Evolutionary conservation across 53 echinoderm and acorn worm genomes (phyloP), one percentile per base, ranked within the genome.

Genomic region (Paelopatides confundens): DNA sequence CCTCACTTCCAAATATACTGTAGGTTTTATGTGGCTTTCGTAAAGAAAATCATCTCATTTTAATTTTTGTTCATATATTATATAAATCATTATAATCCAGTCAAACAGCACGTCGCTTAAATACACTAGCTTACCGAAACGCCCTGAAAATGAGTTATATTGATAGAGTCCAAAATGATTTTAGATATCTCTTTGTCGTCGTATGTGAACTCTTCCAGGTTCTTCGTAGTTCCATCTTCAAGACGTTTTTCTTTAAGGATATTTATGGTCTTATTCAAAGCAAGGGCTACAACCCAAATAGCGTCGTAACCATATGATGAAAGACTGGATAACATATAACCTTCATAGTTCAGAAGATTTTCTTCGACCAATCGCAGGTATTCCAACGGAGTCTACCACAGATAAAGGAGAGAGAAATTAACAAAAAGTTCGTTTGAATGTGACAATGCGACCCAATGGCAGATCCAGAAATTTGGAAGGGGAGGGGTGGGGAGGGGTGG

Each of bases 191-290:
- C 92, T 35, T 91, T 50, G 27, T 91, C 92, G 29, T 91, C 92
- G 28, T 83, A 91, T 3, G 65, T 91, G 51, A 92, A 92, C 28
- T 88, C 85, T 49, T 92, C 92, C 15, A 92, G 88, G 54, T 63
- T 51, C 46, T 63, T 83, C 13, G 18, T 28, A 17, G 46, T 40
- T 8, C 76, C 88, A 63, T 83, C 77, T 13, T 27, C 15, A 24
- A 87, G 82, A 12, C 36, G 47, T 37, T 31, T 85, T 50, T 65
- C 64, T 62, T 87, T 63, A 11, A 92, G 40, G 18, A 76, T 54
- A 23, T 84, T 70, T n/a, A 85, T 76, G 2, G 88, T 71, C 14
- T 70, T 62, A 67, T 92, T 92, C 5, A 92, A 40, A 63, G 82
- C 82, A 7, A 92, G 88, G 17, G 92, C 92, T 18, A 84, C 77